phyloP scores from a whole-genome alignment of 2,113 vertebrate genomes.

The Poecile atricapillus region DNA sequence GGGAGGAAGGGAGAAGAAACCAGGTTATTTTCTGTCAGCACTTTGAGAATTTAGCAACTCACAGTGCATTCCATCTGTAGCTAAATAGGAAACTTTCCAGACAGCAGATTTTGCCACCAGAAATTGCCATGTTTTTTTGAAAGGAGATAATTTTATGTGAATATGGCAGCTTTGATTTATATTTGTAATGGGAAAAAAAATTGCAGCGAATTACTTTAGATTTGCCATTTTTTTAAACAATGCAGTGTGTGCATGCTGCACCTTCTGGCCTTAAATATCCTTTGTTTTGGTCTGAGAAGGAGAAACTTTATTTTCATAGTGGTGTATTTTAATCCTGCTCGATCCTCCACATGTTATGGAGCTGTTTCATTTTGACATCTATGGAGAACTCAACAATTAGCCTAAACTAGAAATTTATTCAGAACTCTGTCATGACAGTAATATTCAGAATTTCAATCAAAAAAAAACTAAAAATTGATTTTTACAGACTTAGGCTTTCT shows the following conservation, averaged over 20 bases:
- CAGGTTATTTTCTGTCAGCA: neutral
- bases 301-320: neutral
- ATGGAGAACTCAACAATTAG: neutral
- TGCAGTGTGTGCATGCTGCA: neutral
- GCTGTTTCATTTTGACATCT: neutral
- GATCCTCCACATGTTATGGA: fast-evolving
- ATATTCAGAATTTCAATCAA: neutral
- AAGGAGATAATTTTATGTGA: neutral
- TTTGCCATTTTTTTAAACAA: neutral
- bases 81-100: neutral
- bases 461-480: neutral
- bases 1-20: neutral
- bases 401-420: neutral
- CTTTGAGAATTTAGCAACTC: neutral
- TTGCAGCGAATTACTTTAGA: neutral
- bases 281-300: neutral
- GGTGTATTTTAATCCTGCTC: neutral
- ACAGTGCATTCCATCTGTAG: neutral
- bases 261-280: neutral
- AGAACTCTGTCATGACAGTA: neutral
- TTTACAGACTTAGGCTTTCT: neutral
- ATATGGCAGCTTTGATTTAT: neutral
- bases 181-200: neutral
- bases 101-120: neutral
- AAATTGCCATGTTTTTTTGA: neutral